Conservation (phyloP, 1,140 invertebrate species). For the Heliconius nattereri region DNA sequence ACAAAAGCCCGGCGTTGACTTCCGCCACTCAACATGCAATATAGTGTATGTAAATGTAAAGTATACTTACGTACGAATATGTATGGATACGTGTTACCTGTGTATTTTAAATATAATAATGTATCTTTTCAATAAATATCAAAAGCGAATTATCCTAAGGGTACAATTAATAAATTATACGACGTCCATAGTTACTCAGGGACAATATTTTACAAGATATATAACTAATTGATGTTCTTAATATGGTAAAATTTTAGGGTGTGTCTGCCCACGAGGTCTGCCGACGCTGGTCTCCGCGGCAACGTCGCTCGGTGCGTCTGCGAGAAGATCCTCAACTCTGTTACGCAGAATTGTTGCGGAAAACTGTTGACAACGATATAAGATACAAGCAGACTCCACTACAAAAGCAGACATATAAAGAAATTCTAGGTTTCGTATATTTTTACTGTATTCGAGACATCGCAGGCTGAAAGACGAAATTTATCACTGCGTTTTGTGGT, state of each 20-base stretch:
- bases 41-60: not conserved
- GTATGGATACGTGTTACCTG: not conserved
- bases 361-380: constrained; percentile 80
- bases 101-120: not conserved
- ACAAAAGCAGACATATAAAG: constrained; percentile 77
- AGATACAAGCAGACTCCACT: constrained; percentile 76
- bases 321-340: constrained; percentile 79
- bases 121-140: not conserved
- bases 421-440: constrained; percentile 73
- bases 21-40: not conserved
- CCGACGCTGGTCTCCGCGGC: constrained; percentile 55
- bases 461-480: too few species aligned
- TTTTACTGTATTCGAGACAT: too few species aligned
- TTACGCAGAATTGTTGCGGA: constrained; percentile 73
- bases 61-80: too few species aligned
- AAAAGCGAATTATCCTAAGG: not conserved
- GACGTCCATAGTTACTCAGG: too few species aligned
- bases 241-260: constrained; percentile 48
- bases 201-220: too few species aligned
- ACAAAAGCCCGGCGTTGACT: too few species aligned
- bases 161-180: not conserved
- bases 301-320: constrained; percentile 52
- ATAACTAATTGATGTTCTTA: not conserved
- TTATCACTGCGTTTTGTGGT: too few species aligned
- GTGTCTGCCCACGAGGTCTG: constrained; percentile 54